phyloP scores from a whole-genome alignment of 2,797 vertebrate species.

The Falco cherrug region DNA sequence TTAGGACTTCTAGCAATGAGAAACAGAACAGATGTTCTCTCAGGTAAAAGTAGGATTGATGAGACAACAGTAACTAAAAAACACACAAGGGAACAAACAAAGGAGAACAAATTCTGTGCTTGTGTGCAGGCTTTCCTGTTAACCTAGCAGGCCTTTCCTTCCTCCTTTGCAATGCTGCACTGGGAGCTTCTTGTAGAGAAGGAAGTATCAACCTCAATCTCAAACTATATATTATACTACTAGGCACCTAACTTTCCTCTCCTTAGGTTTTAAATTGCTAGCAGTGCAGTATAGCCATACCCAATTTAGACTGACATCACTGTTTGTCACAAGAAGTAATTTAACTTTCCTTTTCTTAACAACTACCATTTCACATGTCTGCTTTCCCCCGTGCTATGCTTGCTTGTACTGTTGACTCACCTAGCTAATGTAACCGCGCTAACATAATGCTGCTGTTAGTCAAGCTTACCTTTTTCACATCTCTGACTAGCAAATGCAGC shows the following conservation, averaged over 20 bases:
- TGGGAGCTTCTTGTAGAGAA: background rate
- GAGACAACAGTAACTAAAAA: background rate
- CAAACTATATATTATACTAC: background rate
- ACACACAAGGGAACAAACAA: background rate
- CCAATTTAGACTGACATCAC: rapidly evolving
- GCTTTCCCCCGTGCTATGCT: background rate
- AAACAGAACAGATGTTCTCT: background rate
- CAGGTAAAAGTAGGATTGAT: background rate
- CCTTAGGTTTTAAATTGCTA: background rate
- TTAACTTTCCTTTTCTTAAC: background rate
- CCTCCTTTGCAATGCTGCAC: background rate
- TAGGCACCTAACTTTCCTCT: background rate
- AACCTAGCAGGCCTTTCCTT: background rate
- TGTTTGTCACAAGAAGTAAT: background rate
- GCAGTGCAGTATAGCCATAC: background rate
- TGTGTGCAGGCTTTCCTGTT: background rate
- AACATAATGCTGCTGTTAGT: background rate
- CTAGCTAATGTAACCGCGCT: background rate
- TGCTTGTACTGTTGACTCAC: background rate
- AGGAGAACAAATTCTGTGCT: background rate
- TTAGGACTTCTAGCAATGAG: background rate
- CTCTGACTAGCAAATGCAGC: conserved; percentile 90
- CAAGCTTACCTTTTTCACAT: conserved; percentile 90
- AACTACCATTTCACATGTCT: background rate
- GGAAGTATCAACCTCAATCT: background rate